A percentile compares a stretch with the other conserved stretches of the same genome.
phyloP scores from a whole-genome alignment of 2,888 invertebrate species.

The Andricus quercusramuli region DNA sequence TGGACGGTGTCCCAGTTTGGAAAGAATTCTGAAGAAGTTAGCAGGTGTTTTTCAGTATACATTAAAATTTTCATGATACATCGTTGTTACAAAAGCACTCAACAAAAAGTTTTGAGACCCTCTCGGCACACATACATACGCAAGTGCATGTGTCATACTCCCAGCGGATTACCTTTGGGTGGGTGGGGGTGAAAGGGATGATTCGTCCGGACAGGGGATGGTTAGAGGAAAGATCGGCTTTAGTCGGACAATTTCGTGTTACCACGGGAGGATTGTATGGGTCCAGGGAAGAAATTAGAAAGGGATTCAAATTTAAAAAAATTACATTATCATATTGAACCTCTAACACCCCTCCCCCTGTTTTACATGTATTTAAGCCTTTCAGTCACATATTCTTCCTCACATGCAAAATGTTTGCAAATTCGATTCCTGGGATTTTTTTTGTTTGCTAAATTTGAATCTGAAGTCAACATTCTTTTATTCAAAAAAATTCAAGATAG shows the following conservation, averaged over 20 bases:
- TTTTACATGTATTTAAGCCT: no score
- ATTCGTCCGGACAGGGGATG: not conserved
- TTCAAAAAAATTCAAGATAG: no score
- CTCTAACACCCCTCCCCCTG: not conserved
- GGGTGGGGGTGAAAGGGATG: not conserved
- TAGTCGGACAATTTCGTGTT: not conserved
- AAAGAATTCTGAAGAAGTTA: slow-evolving; percentile 19
- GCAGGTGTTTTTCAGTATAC: slow-evolving; percentile 26
- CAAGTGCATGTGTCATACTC: not conserved
- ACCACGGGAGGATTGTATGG: not conserved
- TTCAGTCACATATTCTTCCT: no score
- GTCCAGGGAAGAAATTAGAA: not conserved
- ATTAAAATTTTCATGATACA: slow-evolving; percentile 33
- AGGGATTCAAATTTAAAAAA: not conserved
- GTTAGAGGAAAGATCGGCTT: slow-evolving; percentile 6
- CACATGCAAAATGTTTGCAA: no score
- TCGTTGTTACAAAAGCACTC: slow-evolving; percentile 36
- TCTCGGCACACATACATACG: not conserved
- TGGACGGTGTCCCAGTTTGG: not conserved
- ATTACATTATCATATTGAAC: not conserved
- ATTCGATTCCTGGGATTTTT: no score
- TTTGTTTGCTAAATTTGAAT: no score
- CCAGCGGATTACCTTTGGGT: slow-evolving; percentile 25
- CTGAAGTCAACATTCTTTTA: no score
- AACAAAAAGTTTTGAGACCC: slow-evolving; percentile 15